These are phyloP conservation scores for Nerophis lumbriciformis DNA, from an alignment of 2,113 vertebrate genomes.

Conservation along the genomic window DNA sequence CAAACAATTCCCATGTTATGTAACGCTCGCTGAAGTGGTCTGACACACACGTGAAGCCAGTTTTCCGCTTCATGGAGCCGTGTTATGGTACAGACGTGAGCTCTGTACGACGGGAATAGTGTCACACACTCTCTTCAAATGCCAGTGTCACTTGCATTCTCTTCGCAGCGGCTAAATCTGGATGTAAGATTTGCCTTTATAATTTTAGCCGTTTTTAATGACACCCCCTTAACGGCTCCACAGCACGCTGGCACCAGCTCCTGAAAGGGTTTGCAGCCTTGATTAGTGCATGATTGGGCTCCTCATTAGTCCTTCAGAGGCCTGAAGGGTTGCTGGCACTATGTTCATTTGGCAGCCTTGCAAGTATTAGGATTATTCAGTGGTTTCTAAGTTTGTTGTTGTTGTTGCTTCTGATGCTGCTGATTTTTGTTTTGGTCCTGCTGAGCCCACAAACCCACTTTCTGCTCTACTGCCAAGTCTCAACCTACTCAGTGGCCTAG, in stretches of 20 bases:
- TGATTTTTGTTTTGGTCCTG: conserved; percentile 46
- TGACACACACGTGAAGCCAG: neutral
- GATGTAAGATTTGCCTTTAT: conserved; percentile 20
- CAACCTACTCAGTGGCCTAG: too few relatives aligned
- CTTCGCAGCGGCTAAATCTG: conserved; percentile 17
- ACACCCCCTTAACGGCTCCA: conserved; percentile 7
- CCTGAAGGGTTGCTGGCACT: conserved; percentile 26
- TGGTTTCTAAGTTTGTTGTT: conserved; percentile 48
- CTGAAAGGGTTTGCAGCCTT: conserved; percentile 7
- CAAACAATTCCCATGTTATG: conserved; percentile 5
- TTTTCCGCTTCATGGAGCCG: neutral
- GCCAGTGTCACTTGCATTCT: conserved; percentile 5
- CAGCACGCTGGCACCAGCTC: conserved; percentile 13
- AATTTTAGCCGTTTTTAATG: conserved; percentile 43
- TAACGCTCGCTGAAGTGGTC: conserved; percentile 7
- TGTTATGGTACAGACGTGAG: neutral
- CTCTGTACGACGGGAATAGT: neutral
- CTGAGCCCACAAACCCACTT: conserved; percentile 8
- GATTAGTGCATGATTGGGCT: conserved; percentile 31
- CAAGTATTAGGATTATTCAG: conserved; percentile 41
- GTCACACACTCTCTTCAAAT: conserved; percentile 2
- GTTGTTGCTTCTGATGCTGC: conserved; percentile 31
- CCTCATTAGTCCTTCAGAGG: conserved; percentile 13
- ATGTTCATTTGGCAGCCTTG: conserved; percentile 23
- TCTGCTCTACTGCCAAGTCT: conserved; percentile 21